Evolutionary conservation across 2,888 invertebrate genomes (phyloP), one percentile per base, ranked within the genome.

Genomic region (Catocala nupta): DNA sequence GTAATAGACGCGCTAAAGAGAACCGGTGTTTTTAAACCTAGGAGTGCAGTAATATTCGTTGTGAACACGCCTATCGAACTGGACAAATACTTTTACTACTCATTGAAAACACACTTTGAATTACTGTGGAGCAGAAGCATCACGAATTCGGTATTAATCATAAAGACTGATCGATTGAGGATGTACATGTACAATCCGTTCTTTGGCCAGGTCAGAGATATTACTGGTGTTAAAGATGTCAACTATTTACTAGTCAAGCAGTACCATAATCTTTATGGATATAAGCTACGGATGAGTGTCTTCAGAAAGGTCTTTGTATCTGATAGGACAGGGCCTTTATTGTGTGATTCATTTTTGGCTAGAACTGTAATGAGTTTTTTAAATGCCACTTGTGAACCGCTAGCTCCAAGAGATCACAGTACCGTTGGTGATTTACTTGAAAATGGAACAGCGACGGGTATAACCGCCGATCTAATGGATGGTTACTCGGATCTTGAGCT

Each of bases 161-260:
- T 92, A 11, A 87, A 83, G 83, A 75, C 85, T 11, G 81, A 84
- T 8, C 78, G 84, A 2, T 77, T 95, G 33, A 90, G 88, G 71
- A 88, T 94, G 56, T 95, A 92, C 68, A 90, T 92, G 0, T 95
- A 95, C 68, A 95, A 95, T 73, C 95, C 94, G 0, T 95, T 95
- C 65, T 81, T 86, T 0, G 76, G 90, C 33, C 75, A 90, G 71
- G 88, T 95, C 44, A 81, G 82, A 47, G 91, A 94, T 52, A 83
- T 94, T 25, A 90, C 91, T 10, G 64, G 86, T 47, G 87, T 92
- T 5, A 83, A 90, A 45, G 88, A 95, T 54, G 84, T 92, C 0
- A 79, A 80, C 8, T 52, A 56, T 0, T 73, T 89, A 5, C 75
- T 93, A 16, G 53, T 71, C 10, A 69, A 71, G 9, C 90, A 90